phyloP scores from a whole-genome alignment of 37 sponge, comb jelly and placozoan genomes.

The Aplysina aerophoba region DNA sequence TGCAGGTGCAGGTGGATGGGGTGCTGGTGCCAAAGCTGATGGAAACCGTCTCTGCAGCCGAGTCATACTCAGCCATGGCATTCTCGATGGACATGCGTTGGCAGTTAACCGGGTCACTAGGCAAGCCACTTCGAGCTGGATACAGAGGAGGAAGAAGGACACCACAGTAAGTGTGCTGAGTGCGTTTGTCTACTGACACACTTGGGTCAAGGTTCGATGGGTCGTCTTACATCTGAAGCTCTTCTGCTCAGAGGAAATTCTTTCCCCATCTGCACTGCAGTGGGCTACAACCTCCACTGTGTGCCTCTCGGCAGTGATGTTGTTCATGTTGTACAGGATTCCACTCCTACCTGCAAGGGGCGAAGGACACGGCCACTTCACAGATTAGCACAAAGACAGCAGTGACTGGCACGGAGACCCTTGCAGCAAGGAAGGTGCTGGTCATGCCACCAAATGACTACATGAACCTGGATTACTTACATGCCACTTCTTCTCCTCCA shows the following conservation, averaged over 20 bases:
- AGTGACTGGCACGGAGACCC: background rate
- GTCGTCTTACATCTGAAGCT: background rate
- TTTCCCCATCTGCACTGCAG: background rate
- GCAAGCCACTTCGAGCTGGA: slow-evolving; percentile 11
- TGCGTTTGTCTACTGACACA: background rate
- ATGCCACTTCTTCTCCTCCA: background rate
- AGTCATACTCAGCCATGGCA: background rate
- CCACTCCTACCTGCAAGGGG: background rate
- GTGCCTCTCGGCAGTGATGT: background rate
- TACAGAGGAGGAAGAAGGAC: too few species aligned
- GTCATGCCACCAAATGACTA: too few species aligned
- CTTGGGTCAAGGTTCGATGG: background rate
- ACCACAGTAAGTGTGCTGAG: too few species aligned
- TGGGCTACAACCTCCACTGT: background rate
- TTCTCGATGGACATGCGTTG: slow-evolving; percentile 7
- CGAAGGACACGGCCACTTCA: background rate
- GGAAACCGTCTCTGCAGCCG: background rate
- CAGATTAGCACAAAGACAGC: too few species aligned
- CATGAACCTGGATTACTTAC: too few species aligned
- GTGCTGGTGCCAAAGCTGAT: slow-evolving; percentile 3
- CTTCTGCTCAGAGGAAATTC: background rate
- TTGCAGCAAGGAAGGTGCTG: too few species aligned
- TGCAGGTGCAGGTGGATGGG: background rate
- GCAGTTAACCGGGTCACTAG: slow-evolving; percentile 7
- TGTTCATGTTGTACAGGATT: background rate